Conservation (phyloP, 2,888 invertebrate genomes). For the Ophonus ardosiacus region DNA sequence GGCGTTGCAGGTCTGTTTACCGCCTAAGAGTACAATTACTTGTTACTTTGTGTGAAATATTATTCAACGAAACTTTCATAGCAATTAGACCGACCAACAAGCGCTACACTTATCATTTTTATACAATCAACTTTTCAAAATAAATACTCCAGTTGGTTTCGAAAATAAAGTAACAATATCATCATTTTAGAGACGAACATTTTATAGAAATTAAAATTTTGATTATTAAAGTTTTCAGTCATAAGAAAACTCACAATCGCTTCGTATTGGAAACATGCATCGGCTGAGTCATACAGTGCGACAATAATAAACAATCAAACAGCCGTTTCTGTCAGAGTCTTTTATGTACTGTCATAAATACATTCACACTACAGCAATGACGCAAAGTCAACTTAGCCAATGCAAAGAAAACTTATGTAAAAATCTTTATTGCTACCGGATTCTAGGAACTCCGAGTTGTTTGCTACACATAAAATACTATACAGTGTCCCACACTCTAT, state of each 20-base stretch:
- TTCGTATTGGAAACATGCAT: neutral
- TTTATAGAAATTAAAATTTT: too few relatives aligned
- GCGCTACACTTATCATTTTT: too few relatives aligned
- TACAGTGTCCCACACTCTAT: too few relatives aligned
- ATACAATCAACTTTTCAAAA: too few relatives aligned
- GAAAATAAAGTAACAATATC: too few relatives aligned
- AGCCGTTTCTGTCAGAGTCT: neutral
- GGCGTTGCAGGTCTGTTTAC: neutral
- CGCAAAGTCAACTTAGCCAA: neutral
- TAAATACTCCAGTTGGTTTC: too few relatives aligned
- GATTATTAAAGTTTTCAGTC: too few relatives aligned
- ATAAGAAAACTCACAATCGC: too few relatives aligned
- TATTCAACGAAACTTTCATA: neutral
- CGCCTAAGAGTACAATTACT: neutral
- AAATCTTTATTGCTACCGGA: neutral
- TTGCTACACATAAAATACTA: too few relatives aligned
- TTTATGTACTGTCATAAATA: neutral
- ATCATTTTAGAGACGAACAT: too few relatives aligned
- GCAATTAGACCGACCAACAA: neutral
- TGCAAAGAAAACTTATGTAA: neutral
- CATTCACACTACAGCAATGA: neutral
- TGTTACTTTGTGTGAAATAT: neutral
- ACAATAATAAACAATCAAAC: slow-evolving; percentile 12
- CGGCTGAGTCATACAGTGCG: neutral
- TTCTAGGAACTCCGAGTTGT: neutral